phyloP scores from a whole-genome alignment of 2,797 vertebrate genomes.

The Anisognathus igniventris region DNA sequence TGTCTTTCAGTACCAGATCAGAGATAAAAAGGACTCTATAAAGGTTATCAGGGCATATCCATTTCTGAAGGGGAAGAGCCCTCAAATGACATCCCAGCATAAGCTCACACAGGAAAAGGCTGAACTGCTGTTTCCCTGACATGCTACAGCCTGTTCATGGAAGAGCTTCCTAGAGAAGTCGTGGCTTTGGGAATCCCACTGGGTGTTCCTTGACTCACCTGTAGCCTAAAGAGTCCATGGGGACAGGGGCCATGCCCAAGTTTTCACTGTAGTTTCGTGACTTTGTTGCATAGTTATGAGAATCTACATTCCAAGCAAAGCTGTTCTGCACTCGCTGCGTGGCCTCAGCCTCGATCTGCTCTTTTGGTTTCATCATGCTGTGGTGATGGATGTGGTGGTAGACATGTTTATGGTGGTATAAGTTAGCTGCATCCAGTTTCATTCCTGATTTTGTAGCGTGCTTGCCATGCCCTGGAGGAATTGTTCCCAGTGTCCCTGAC shows the following conservation, averaged over 20 bases:
- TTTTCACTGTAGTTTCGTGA: conserved; percentile 85
- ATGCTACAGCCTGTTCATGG: not conserved
- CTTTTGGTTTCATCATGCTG: conserved; percentile 82
- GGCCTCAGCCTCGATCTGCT: conserved; percentile 82
- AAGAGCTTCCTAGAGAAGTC: not conserved
- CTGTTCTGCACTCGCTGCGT: conserved; percentile 73
- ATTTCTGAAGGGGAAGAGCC: not conserved
- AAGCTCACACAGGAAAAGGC: not conserved
- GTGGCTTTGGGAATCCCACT: fast-evolving
- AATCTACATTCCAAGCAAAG: conserved; percentile 81
- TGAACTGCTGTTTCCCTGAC: not conserved
- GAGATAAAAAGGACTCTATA: not conserved
- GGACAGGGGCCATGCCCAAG: conserved; percentile 61
- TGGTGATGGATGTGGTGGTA: conserved; percentile 84
- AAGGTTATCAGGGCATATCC: not conserved
- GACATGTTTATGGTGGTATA: conserved; percentile 85
- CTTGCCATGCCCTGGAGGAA: conserved; percentile 78
- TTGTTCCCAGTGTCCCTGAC: conserved; percentile 58
- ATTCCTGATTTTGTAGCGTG: conserved; percentile 76
- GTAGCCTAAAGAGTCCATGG: conserved; percentile 79
- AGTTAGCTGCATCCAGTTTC: conserved; percentile 79
- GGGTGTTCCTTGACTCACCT: conserved; percentile 68
- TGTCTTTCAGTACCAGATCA: not conserved
- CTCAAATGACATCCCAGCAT: not conserved
- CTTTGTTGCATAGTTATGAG: conserved; percentile 83